Conservation (phyloP, 1,140 invertebrate species). For the Goniozus legneri region DNA sequence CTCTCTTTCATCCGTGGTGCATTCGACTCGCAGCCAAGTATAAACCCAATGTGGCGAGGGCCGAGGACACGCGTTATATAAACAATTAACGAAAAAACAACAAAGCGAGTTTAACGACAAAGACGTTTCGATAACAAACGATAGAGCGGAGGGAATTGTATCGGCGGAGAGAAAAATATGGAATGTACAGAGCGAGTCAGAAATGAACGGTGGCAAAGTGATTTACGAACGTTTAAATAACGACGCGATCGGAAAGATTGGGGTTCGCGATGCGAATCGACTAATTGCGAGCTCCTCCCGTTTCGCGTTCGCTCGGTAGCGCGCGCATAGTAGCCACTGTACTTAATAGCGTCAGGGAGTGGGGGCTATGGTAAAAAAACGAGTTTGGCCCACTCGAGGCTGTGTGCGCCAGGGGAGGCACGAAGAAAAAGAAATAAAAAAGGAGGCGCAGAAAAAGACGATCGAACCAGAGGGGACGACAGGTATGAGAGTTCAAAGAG, state of each 20-base stretch:
- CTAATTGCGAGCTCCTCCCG: constrained; percentile 12
- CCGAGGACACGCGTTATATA: too few relatives aligned
- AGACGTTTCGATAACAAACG: too few relatives aligned
- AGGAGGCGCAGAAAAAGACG: constrained; percentile 1
- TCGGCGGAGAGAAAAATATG: too few relatives aligned
- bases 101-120: too few relatives aligned
- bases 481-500: constrained; percentile 11
- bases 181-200: too few relatives aligned
- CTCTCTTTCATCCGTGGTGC: too few relatives aligned
- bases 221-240: constrained; percentile 2
- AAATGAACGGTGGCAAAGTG: constrained; percentile 6
- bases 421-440: constrained; percentile 8
- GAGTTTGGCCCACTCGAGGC: constrained; percentile 10
- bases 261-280: constrained; percentile 1
- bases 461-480: constrained; percentile 1
- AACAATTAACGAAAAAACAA: too few relatives aligned
- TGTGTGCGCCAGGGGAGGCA: constrained; percentile 3
- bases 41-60: too few relatives aligned
- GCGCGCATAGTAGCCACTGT: constrained; percentile 41
- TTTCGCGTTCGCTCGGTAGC: constrained; percentile 34
- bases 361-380: constrained; percentile 13
- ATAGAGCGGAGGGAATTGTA: too few relatives aligned
- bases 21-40: too few relatives aligned
- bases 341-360: constrained; percentile 32
- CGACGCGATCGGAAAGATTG: background rate